These are phyloP conservation scores for Actias luna DNA, from an alignment of 2,888 invertebrate genomes.

Conservation along the genomic window DNA sequence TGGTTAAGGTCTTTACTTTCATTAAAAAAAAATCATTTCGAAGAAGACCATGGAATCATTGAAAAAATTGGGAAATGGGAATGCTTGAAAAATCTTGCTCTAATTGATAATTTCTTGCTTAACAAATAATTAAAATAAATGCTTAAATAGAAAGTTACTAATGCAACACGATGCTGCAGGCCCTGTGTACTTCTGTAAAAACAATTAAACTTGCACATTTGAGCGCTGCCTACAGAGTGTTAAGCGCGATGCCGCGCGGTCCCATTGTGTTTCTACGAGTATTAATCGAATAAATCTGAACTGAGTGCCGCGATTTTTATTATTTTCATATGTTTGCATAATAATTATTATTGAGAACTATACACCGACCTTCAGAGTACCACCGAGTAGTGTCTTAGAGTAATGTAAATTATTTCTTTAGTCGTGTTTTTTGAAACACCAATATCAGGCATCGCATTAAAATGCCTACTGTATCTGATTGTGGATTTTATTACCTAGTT, in stretches of 20 bases:
- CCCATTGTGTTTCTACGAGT: slow-evolving; percentile 58
- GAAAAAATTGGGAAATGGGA: not conserved
- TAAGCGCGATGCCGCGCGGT: slow-evolving; percentile 53
- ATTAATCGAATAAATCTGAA: slow-evolving; percentile 66
- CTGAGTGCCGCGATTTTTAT: slow-evolving; percentile 14
- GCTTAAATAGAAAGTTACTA: slow-evolving; percentile 26
- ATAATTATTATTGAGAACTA: no score
- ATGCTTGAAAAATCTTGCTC: not conserved
- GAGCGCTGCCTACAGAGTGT: slow-evolving; percentile 47
- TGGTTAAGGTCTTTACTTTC: no score
- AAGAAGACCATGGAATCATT: no score
- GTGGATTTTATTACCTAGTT: no score
- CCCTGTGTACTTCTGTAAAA: slow-evolving; percentile 56
- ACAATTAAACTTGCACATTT: slow-evolving; percentile 74
- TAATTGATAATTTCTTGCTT: not conserved
- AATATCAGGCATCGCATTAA: no score
- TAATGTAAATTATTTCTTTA: no score
- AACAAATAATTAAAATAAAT: slow-evolving; percentile 24
- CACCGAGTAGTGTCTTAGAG: no score
- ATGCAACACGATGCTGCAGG: slow-evolving; percentile 24
- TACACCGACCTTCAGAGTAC: no score
- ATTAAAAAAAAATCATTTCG: no score
- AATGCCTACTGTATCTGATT: no score
- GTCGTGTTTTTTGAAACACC: no score
- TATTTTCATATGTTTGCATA: no score